A percentile compares a stretch with the other conserved stretches of the same genome.
Evolutionary conservation across 2,113 vertebrate genomes (phyloP).

Genomic region (Hydrolagus affinis): DNA sequence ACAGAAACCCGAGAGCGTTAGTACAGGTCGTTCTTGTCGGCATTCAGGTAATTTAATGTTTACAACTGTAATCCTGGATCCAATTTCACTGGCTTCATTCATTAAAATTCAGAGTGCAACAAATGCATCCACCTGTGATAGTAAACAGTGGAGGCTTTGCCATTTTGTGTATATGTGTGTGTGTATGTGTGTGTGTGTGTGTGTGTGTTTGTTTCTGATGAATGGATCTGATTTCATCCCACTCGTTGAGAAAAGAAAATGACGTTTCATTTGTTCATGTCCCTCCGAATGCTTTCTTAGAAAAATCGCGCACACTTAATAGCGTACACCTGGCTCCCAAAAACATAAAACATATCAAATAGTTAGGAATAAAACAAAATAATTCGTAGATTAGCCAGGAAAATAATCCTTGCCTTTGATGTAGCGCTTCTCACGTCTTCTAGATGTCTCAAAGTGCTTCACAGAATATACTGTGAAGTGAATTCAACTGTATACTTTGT

Average conservation of each 20-base stretch:
- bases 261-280: not conserved
- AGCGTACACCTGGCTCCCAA: not conserved
- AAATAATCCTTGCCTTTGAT: not conserved
- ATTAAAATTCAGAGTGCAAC: conserved; percentile 27
- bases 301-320: conserved; percentile 4
- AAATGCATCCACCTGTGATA: not conserved
- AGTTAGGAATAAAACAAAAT: not conserved
- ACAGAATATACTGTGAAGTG: no score
- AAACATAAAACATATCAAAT: not conserved
- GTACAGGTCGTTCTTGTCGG: not conserved
- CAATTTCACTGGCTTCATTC: conserved; percentile 14
- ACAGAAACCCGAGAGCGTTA: not conserved
- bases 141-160: not conserved
- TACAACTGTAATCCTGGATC: not conserved
- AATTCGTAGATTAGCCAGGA: conserved; percentile 2
- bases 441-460: no score
- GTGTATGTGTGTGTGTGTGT: no score
- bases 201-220: no score
- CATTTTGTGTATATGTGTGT: not conserved
- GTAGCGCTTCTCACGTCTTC: no score
- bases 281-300: not conserved
- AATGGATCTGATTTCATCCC: conserved; percentile 5
- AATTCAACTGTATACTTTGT: no score
- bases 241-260: not conserved
- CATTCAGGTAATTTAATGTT: conserved; percentile 4